These are phyloP conservation scores for Drosophila persimilis DNA, from an alignment of 1,140 invertebrate genomes.

Conservation along the genomic window DNA sequence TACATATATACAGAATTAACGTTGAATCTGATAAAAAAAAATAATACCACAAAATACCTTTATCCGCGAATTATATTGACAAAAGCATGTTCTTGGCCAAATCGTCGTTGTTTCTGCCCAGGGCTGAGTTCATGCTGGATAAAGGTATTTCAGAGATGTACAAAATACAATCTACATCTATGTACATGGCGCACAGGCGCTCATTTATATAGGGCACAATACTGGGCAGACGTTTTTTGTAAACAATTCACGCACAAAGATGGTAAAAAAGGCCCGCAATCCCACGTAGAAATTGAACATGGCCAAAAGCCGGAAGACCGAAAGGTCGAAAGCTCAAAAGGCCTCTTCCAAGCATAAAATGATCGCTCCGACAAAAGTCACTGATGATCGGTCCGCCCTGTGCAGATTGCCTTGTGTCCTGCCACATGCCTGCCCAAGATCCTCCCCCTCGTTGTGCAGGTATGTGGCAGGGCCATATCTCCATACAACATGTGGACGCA, in stretches of 20 bases:
- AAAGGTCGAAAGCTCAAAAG: slow-evolving; percentile 3
- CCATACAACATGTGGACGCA: too few relatives aligned
- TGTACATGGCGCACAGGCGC: slow-evolving; percentile 46
- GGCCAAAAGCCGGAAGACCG: slow-evolving; percentile 19
- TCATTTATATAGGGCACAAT: slow-evolving; percentile 66
- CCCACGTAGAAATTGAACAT: slow-evolving; percentile 17
- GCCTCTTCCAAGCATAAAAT: slow-evolving; percentile 56
- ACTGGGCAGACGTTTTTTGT: slow-evolving; percentile 83
- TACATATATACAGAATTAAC: slow-evolving; percentile 13
- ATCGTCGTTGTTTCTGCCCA: slow-evolving; percentile 83
- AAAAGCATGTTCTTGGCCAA: slow-evolving; percentile 79
- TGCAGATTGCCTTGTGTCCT: slow-evolving; percentile 10
- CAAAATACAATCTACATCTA: slow-evolving; percentile 39
- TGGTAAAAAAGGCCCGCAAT: slow-evolving; percentile 81
- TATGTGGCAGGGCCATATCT: too few relatives aligned
- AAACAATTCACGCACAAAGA: slow-evolving; percentile 83
- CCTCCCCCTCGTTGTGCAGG: too few relatives aligned
- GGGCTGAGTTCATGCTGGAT: slow-evolving; percentile 81
- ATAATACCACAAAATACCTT: slow-evolving; percentile 56
- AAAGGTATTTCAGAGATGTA: slow-evolving; percentile 59
- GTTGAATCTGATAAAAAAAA: slow-evolving; percentile 32
- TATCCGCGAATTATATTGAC: slow-evolving; percentile 48
- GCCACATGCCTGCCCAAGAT: slow-evolving; percentile 49
- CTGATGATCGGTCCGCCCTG: slow-evolving; percentile 19
- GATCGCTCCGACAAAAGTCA: slow-evolving; percentile 56